These are phyloP conservation scores for Maconellicoccus hirsutus DNA, from an alignment of 1,140 invertebrate genomes.

Conservation along the genomic window DNA sequence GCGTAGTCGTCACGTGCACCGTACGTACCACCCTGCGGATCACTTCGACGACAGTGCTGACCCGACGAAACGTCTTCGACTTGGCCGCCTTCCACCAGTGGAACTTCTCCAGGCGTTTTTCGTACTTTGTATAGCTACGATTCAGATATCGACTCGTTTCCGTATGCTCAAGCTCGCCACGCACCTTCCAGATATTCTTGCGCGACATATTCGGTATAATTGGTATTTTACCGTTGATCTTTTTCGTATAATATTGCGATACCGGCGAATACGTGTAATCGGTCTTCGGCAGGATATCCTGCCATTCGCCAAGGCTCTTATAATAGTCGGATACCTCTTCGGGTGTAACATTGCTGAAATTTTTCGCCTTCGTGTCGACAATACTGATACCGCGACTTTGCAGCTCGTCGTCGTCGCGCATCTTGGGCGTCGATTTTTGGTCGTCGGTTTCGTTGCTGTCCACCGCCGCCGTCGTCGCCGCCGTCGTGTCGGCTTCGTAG, in stretches of 20 bases:
- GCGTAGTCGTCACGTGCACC: not conserved
- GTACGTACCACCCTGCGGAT: not conserved
- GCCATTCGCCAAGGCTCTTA: constrained; percentile 24
- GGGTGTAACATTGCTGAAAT: constrained; percentile 9
- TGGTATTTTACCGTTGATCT: constrained; percentile 31
- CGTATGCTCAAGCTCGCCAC: not conserved
- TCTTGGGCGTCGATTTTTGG: not conserved
- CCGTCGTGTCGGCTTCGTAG: not conserved
- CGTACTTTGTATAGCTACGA: not conserved
- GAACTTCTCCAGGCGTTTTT: not conserved
- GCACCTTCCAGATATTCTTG: not conserved
- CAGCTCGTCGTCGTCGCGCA: not conserved
- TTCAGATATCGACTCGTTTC: not conserved
- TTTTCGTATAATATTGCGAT: constrained; percentile 29
- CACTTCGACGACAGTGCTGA: not conserved
- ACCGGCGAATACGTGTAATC: constrained; percentile 30
- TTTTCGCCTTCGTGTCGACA: not conserved
- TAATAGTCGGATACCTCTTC: constrained; percentile 25
- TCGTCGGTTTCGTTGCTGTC: no score
- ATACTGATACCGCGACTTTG: constrained; percentile 3
- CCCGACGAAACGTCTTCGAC: not conserved
- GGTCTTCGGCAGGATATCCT: constrained; percentile 30
- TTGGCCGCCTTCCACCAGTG: not conserved
- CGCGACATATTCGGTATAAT: constrained; percentile 32
- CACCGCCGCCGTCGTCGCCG: not conserved